Evolutionary conservation across 2,113 vertebrate species (phyloP).

Genomic region (Gymnocephalus cernua): DNA sequence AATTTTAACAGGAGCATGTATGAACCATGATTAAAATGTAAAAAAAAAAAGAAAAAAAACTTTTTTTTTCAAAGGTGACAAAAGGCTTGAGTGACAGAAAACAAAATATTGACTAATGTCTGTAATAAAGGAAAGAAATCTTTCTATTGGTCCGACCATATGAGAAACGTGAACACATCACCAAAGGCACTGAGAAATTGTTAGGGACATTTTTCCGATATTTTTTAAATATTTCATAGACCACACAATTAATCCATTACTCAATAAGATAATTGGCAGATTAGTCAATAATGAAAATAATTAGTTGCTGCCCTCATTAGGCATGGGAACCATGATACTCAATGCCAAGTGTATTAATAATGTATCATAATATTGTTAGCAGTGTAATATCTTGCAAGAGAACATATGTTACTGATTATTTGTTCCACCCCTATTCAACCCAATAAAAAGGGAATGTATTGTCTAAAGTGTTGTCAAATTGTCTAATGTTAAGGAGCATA

Average conservation of each 20-base stretch:
- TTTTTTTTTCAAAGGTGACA: too few relatives aligned
- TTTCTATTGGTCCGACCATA: neutral
- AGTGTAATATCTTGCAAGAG: neutral
- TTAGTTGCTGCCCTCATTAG: neutral
- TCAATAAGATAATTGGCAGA: neutral
- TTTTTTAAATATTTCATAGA: neutral
- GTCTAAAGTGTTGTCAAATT: conserved; percentile 1
- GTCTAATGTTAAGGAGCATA: neutral
- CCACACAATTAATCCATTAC: neutral
- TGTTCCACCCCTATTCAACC: neutral
- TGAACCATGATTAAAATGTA: neutral
- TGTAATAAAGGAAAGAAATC: neutral
- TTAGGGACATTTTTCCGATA: neutral
- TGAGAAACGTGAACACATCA: neutral
- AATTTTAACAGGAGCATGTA: neutral
- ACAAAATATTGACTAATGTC: neutral
- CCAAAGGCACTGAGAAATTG: neutral
- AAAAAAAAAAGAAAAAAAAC: too few relatives aligned
- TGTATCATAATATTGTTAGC: neutral
- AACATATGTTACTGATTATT: neutral
- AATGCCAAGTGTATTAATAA: neutral
- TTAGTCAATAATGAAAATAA: neutral
- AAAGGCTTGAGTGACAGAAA: neutral
- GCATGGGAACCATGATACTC: neutral
- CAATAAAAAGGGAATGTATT: neutral